phyloP scores from a whole-genome alignment of 2,113 vertebrate species.

The Myrmecophaga tridactyla region DNA sequence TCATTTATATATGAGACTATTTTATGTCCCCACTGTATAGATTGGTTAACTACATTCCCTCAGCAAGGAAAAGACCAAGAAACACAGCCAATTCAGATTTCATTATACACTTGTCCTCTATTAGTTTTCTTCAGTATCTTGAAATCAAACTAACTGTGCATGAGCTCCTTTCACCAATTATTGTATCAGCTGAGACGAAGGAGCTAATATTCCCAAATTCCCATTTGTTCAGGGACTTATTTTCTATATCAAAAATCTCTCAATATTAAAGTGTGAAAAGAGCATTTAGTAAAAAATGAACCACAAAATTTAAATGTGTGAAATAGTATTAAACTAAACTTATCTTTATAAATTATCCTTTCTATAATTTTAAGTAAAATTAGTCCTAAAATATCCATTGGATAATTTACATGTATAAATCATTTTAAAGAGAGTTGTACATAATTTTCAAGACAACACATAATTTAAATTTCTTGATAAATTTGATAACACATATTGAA shows the following conservation, averaged over 20 bases:
- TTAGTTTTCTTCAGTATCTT: background rate
- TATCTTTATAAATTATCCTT: background rate
- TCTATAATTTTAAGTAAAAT: slow-evolving; percentile 23
- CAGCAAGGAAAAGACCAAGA: background rate
- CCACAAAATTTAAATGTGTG: background rate
- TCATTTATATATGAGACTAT: background rate
- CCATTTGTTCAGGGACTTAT: background rate
- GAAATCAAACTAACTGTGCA: background rate
- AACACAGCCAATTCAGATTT: slow-evolving; percentile 32
- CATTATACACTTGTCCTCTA: background rate
- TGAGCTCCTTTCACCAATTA: slow-evolving; percentile 9
- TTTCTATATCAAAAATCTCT: background rate
- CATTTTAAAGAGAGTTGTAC: background rate
- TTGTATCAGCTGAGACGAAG: background rate
- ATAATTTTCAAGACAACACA: background rate
- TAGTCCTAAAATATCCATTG: background rate
- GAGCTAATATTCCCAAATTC: background rate
- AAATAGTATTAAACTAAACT: background rate
- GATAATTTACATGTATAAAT: background rate
- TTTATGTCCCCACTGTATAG: background rate
- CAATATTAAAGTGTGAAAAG: background rate
- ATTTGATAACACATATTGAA: background rate
- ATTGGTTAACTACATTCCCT: background rate
- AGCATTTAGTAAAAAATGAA: background rate
- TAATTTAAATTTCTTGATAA: background rate